Evolutionary conservation across 1,140 invertebrate genomes (phyloP).

Genomic region (Pantala flavescens): DNA sequence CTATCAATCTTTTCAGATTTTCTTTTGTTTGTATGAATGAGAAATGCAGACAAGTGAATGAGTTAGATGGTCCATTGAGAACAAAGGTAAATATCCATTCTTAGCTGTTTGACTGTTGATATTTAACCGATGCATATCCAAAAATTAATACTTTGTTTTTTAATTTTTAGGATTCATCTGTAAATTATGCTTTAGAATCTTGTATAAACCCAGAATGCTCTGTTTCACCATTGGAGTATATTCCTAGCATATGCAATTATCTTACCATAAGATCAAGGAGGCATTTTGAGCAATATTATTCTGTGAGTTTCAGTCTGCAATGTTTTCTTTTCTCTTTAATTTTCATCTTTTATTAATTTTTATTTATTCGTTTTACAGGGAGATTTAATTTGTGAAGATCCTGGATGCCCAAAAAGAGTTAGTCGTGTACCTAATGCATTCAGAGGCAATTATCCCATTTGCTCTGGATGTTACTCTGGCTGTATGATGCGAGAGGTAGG

Average conservation of each 20-base stretch:
- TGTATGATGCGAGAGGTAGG: conserved; percentile 35
- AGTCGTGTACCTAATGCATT: conserved; percentile 37
- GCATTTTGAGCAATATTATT: neutral
- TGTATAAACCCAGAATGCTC: neutral
- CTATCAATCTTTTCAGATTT: neutral
- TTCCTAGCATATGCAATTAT: neutral
- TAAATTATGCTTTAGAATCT: neutral
- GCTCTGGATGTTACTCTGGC: conserved; percentile 37
- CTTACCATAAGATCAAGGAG: neutral
- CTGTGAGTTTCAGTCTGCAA: neutral
- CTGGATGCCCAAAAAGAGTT: conserved; percentile 36
- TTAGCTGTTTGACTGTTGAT: neutral
- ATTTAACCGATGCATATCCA: neutral
- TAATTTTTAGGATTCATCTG: neutral
- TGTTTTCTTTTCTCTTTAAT: neutral
- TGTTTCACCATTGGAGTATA: neutral
- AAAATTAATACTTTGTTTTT: neutral
- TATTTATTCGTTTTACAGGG: conserved; percentile 26
- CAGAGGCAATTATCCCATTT: conserved; percentile 36
- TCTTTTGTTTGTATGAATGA: neutral
- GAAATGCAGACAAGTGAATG: neutral
- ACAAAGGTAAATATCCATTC: neutral
- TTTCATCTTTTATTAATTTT: neutral
- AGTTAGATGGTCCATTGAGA: neutral
- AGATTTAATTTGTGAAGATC: conserved; percentile 44